Conservation (phyloP, 2,797 vertebrate species). For the Urocyon cinereoargenteus region DNA sequence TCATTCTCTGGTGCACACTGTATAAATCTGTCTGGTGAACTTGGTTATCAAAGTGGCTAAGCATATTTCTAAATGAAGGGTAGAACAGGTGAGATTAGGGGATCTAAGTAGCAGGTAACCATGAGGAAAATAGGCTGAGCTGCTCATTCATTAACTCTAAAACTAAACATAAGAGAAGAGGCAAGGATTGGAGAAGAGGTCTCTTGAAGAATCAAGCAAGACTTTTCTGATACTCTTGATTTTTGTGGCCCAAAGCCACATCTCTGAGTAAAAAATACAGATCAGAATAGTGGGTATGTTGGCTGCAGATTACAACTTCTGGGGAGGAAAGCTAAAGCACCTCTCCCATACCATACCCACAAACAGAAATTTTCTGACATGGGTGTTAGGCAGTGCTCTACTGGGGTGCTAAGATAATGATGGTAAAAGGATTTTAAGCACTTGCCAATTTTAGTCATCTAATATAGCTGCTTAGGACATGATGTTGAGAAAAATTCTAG, state of each 20-base stretch:
- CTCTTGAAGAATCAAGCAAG: background rate
- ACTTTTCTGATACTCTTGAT: background rate
- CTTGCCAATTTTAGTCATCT: background rate
- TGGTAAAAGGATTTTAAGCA: background rate
- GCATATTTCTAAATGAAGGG: conserved; percentile 12
- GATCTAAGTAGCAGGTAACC: background rate
- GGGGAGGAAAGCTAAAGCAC: background rate
- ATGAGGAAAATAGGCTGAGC: background rate
- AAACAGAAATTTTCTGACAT: background rate
- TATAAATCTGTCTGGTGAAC: background rate
- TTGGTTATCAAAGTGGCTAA: background rate
- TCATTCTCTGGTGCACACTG: background rate
- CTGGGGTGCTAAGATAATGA: background rate
- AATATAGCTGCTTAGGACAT: background rate
- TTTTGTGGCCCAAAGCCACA: background rate
- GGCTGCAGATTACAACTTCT: background rate
- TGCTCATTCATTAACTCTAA: background rate
- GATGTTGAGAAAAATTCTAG: conserved; percentile 22
- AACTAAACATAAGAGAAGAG: background rate
- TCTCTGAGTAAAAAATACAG: background rate
- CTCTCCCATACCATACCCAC: background rate
- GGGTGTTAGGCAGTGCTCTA: background rate
- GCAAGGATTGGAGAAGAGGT: background rate
- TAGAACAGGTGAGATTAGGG: background rate
- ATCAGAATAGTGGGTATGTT: background rate